Evolutionary conservation across 53 echinoderm and acorn worm species (phyloP).

Genomic region (Paracentrotus lividus): DNA sequence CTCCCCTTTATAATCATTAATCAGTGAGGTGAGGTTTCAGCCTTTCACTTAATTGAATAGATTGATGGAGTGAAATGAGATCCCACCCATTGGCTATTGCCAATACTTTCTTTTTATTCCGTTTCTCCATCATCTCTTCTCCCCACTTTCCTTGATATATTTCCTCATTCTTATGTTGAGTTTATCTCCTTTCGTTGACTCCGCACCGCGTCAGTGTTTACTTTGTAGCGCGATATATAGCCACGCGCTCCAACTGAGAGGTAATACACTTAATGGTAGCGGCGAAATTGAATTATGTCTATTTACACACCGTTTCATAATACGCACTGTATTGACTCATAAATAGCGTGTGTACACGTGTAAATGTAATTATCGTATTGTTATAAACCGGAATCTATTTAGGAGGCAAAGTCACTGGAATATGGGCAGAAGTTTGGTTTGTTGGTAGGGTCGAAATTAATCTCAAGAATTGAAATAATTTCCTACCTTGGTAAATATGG

Average conservation of each 20-base stretch:
- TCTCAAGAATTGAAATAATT: slow-evolving; percentile 41
- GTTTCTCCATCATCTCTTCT: background rate
- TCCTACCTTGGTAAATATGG: background rate
- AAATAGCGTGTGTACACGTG: slow-evolving; percentile 69
- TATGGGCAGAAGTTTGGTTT: slow-evolving; percentile 42
- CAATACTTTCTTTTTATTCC: background rate
- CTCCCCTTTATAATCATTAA: background rate
- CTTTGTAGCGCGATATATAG: slow-evolving; percentile 66
- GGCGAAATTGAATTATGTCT: slow-evolving; percentile 70
- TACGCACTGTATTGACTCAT: slow-evolving; percentile 61
- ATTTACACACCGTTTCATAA: slow-evolving; percentile 63
- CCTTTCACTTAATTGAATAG: slow-evolving; percentile 60
- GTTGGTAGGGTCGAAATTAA: slow-evolving; percentile 28
- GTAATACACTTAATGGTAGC: slow-evolving; percentile 66
- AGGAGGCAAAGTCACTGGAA: slow-evolving; percentile 9
- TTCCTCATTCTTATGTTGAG: slow-evolving; percentile 14
- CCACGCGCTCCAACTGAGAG: slow-evolving; percentile 34
- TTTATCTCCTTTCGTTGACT: slow-evolving; percentile 53
- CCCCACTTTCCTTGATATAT: background rate
- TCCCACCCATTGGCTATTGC: slow-evolving; percentile 43
- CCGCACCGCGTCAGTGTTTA: slow-evolving; percentile 60
- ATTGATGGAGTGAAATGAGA: slow-evolving; percentile 60
- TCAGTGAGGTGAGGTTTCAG: slow-evolving; percentile 15
- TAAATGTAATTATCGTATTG: slow-evolving; percentile 68
- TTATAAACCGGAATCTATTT: slow-evolving; percentile 60